A percentile compares a stretch with the other conserved stretches of the same genome.
These are phyloP conservation scores for Tamias sibiricus DNA, from an alignment of 2,113 vertebrate genomes.

Conservation along the genomic window DNA sequence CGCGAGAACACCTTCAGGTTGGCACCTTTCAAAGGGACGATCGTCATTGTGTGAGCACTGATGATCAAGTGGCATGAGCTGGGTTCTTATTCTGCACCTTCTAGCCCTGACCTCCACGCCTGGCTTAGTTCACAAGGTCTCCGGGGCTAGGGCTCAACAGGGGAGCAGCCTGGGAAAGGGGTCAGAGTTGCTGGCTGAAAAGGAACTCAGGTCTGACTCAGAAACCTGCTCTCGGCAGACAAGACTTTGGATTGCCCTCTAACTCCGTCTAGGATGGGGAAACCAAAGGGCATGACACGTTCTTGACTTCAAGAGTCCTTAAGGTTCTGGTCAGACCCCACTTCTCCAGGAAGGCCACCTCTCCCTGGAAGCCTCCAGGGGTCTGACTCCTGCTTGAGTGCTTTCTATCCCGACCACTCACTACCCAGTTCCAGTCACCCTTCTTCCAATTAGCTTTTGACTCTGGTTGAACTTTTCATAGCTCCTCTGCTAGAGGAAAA, in stretches of 20 bases:
- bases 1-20: background rate
- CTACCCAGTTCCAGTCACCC: background rate
- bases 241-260: background rate
- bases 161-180: background rate
- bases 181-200: background rate
- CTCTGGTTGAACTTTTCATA: background rate
- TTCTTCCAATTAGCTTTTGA: background rate
- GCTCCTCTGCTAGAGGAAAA: background rate
- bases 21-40: conserved; percentile 34
- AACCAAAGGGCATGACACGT: background rate
- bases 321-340: background rate
- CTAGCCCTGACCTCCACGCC: background rate
- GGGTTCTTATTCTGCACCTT: background rate
- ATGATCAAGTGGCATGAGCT: background rate
- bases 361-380: background rate
- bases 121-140: background rate
- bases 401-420: background rate
- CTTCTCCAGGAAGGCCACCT: background rate
- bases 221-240: background rate
- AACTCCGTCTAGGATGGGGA: background rate
- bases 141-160: background rate
- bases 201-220: background rate
- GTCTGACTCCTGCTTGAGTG: background rate
- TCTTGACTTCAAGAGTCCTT: background rate
- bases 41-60: background rate